phyloP scores from a whole-genome alignment of 1,140 invertebrate genomes.

The Hypothenemus hampei region DNA sequence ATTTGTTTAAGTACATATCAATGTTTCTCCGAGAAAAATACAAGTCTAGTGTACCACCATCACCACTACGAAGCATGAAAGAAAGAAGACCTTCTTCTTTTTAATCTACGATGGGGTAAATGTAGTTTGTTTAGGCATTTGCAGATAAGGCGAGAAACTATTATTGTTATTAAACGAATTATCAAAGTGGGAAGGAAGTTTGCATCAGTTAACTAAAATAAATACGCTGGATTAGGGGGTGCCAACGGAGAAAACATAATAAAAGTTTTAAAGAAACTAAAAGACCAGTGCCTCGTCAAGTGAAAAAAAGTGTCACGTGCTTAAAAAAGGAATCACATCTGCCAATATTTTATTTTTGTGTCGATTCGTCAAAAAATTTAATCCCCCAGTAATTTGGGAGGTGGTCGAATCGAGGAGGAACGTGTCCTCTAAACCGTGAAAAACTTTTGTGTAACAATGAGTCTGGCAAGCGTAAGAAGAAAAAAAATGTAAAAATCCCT shows the following conservation, averaged over 20 bases:
- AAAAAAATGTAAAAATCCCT: constrained; percentile 6
- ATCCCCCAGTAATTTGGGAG: too few relatives aligned
- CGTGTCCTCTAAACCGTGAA: constrained; percentile 12
- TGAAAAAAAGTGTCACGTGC: constrained; percentile 7
- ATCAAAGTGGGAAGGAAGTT: constrained; percentile 2
- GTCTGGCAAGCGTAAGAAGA: too few relatives aligned
- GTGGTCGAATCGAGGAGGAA: constrained; percentile 2
- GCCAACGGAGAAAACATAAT: neutral
- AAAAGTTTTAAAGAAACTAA: too few relatives aligned
- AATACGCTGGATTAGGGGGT: neutral
- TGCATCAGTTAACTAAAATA: neutral
- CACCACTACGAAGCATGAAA: too few relatives aligned
- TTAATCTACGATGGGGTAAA: neutral
- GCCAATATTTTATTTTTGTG: constrained; percentile 2
- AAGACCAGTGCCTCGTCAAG: too few relatives aligned
- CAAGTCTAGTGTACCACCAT: too few relatives aligned
- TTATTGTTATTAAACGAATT: constrained; percentile 1
- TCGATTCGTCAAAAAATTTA: neutral
- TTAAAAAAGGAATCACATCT: constrained; percentile 8
- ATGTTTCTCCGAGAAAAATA: too few relatives aligned
- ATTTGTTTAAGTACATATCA: too few relatives aligned
- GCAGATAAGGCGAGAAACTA: neutral
- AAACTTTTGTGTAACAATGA: constrained; percentile 3
- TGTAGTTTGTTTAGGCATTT: constrained; percentile 7
- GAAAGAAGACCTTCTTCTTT: neutral